Evolutionary conservation across 2,888 invertebrate species (phyloP).

Genomic region (Drosophila hawaiiensis): DNA sequence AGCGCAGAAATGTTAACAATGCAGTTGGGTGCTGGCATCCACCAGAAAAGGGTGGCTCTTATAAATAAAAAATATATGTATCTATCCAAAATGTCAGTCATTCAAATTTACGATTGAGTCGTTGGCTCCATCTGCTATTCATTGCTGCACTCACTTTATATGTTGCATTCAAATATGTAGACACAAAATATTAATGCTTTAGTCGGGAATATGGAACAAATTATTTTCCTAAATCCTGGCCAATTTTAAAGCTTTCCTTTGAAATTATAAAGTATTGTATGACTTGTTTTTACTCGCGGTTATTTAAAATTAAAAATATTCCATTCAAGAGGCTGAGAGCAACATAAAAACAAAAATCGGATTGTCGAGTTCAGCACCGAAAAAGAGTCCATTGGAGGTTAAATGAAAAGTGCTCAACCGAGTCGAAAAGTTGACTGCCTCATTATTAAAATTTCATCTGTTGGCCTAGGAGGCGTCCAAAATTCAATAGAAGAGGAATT

Average conservation of each 20-base stretch:
- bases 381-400: background rate
- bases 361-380: background rate
- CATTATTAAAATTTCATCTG: background rate
- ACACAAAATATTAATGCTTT: background rate
- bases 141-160: background rate
- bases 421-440: background rate
- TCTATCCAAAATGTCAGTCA: conserved; percentile 36
- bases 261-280: background rate
- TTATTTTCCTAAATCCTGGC: background rate
- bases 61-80: background rate
- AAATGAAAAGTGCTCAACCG: background rate
- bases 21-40: conserved; percentile 14
- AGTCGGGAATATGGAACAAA: background rate
- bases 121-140: background rate
- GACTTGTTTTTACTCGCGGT: background rate
- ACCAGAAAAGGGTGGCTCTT: background rate
- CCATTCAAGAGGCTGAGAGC: background rate
- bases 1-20: conserved; percentile 28
- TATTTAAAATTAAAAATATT: background rate
- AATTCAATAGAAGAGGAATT: conserved; percentile 1
- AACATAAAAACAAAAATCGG: background rate
- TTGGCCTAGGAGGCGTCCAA: background rate
- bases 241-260: background rate
- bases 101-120: conserved; percentile 29
- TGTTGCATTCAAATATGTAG: background rate